phyloP scores from a whole-genome alignment of 1,140 invertebrate genomes.

The Hycleus cichorii region DNA sequence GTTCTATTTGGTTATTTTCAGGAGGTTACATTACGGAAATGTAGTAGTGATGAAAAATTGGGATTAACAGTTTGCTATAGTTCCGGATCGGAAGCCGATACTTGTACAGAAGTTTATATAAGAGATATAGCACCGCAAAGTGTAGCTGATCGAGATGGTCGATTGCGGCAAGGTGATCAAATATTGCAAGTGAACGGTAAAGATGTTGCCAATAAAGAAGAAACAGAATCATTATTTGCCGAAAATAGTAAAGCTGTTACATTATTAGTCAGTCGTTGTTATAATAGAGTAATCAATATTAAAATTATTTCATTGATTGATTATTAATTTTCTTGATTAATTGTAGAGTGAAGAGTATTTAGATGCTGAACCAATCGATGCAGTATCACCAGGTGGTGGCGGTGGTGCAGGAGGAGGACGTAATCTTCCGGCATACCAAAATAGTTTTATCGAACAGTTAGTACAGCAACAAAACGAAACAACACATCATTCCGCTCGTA shows the following conservation, averaged over 20 bases:
- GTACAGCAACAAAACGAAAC: conserved; percentile 42
- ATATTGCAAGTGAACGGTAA: conserved; percentile 58
- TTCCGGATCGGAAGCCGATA: conserved; percentile 48
- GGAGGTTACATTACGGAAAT: conserved; percentile 60
- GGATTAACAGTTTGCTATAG: conserved; percentile 66
- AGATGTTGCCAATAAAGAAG: conserved; percentile 50
- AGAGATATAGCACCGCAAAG: conserved; percentile 63
- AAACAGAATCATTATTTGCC: conserved; percentile 48
- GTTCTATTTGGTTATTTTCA: conserved; percentile 36
- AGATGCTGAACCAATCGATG: conserved; percentile 27
- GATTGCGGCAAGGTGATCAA: conserved; percentile 66
- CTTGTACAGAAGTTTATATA: conserved; percentile 59
- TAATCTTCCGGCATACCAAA: conserved; percentile 44
- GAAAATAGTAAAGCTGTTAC: conserved; percentile 49
- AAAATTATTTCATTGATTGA: neutral
- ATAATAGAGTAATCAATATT: conserved; percentile 44
- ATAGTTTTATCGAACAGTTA: conserved; percentile 48
- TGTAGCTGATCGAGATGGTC: conserved; percentile 59
- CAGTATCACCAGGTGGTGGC: conserved; percentile 18
- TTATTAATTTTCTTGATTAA: too few species aligned
- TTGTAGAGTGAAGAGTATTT: conserved; percentile 25
- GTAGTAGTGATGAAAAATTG: conserved; percentile 52
- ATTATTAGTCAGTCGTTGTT: conserved; percentile 50
- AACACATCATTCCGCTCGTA: conserved; percentile 30
- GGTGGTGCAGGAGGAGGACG: conserved; percentile 4